These are phyloP conservation scores for Hyposmocoma kahamanoa DNA, from an alignment of 1,140 invertebrate species.

Conservation along the genomic window DNA sequence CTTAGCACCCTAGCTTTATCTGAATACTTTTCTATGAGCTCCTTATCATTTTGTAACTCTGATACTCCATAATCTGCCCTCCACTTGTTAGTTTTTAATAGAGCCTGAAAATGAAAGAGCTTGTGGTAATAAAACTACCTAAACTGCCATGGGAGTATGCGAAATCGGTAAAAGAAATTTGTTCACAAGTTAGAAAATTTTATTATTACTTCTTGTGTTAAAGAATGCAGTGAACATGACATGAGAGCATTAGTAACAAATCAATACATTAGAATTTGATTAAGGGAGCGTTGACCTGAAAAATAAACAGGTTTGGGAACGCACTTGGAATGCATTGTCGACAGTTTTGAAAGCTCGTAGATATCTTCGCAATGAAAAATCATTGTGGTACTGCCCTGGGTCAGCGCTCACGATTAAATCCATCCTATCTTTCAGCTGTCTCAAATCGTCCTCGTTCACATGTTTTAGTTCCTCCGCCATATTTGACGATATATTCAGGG, in stretches of 20 bases:
- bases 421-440: slow-evolving; percentile 80
- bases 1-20: slow-evolving; percentile 79
- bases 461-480: slow-evolving; percentile 67
- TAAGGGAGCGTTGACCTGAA: too few relatives aligned
- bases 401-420: slow-evolving; percentile 81
- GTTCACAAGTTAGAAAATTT: not conserved
- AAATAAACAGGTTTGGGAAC: not conserved
- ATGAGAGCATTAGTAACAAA: too few relatives aligned
- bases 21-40: slow-evolving; percentile 76
- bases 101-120: slow-evolving; percentile 72
- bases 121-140: not conserved
- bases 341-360: slow-evolving; percentile 81
- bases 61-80: slow-evolving; percentile 80
- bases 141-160: slow-evolving; percentile 5
- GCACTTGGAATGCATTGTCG: slow-evolving; percentile 82
- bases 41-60: slow-evolving; percentile 73
- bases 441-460: slow-evolving; percentile 77
- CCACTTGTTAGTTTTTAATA: slow-evolving; percentile 87
- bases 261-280: too few relatives aligned
- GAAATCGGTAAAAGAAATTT: not conserved
- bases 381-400: slow-evolving; percentile 81
- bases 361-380: slow-evolving; percentile 80
- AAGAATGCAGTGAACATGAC: too few relatives aligned
- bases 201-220: not conserved
- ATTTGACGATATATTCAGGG: too few relatives aligned